Conservation (phyloP, 2,888 invertebrate genomes). For the Nasonia oneida region DNA sequence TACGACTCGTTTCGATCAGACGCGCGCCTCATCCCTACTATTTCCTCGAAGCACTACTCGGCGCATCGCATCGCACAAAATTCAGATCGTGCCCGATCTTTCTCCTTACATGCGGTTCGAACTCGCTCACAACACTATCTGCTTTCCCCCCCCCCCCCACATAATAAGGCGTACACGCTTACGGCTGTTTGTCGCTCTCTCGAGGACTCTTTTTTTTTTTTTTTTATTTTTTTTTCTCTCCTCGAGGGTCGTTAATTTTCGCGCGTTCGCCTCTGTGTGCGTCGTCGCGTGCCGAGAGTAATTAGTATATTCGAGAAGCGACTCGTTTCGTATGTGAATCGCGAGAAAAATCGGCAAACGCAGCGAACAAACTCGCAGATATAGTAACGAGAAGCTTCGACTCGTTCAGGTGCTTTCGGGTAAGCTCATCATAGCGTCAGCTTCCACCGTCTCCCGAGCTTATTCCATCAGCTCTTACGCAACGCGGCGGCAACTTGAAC, state of each 20-base stretch:
- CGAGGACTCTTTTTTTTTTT: no score
- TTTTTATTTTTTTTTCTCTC: not conserved
- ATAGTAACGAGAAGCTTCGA: not conserved
- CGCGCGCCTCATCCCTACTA: not conserved
- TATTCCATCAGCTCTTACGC: not conserved
- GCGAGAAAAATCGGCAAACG: no score
- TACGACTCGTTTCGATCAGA: conserved; percentile 48
- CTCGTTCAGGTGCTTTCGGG: not conserved
- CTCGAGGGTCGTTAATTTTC: conserved; percentile 36
- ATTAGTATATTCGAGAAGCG: not conserved
- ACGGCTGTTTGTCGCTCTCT: no score
- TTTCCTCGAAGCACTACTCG: not conserved
- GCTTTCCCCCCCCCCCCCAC: no score
- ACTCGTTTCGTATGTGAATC: no score
- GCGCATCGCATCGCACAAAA: not conserved
- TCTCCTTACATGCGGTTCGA: conserved; percentile 1
- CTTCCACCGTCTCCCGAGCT: not conserved
- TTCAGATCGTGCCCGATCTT: conserved; percentile 44
- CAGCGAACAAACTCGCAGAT: no score
- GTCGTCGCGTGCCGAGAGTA: not conserved
- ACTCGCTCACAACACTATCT: no score
- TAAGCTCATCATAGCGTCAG: not conserved
- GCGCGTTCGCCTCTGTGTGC: not conserved
- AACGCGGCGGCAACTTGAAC: not conserved
- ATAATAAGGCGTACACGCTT: no score